Conservation (phyloP, 2,888 invertebrate genomes). For the Lithosia quadra region DNA sequence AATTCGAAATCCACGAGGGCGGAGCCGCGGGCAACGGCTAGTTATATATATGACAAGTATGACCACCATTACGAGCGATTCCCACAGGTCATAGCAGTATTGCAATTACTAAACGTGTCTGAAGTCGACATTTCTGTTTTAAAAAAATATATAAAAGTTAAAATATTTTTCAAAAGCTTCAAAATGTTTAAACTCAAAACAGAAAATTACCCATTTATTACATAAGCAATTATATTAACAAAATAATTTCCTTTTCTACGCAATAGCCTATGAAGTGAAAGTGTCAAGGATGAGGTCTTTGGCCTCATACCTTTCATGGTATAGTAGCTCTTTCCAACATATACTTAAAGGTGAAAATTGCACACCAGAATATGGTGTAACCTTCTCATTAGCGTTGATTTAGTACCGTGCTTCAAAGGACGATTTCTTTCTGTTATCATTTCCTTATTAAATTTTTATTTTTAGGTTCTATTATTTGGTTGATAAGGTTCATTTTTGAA, state of each 20-base stretch:
- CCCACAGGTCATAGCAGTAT: no score
- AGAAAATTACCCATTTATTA: background rate
- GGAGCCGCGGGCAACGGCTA: no score
- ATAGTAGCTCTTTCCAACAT: slow-evolving; percentile 45
- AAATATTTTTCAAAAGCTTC: no score
- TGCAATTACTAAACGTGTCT: background rate
- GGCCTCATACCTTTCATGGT: slow-evolving; percentile 47
- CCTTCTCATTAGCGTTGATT: slow-evolving; percentile 55
- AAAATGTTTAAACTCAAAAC: background rate
- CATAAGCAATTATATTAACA: slow-evolving; percentile 9
- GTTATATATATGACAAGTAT: no score
- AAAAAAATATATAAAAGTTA: background rate
- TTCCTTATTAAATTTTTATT: slow-evolving; percentile 24
- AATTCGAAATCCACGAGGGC: no score
- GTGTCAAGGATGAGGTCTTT: slow-evolving; percentile 63
- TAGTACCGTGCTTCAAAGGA: slow-evolving; percentile 48
- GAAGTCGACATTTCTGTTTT: background rate
- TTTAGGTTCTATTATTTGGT: slow-evolving; percentile 4
- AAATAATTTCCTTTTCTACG: slow-evolving; percentile 36
- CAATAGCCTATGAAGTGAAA: slow-evolving; percentile 57
- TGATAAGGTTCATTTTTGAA: slow-evolving; percentile 10
- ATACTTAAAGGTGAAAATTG: slow-evolving; percentile 43
- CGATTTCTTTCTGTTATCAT: slow-evolving; percentile 50
- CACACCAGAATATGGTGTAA: slow-evolving; percentile 29
- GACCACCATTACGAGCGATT: no score